Conservation (phyloP, 2,113 vertebrate species). For the Ellobius talpinus region DNA sequence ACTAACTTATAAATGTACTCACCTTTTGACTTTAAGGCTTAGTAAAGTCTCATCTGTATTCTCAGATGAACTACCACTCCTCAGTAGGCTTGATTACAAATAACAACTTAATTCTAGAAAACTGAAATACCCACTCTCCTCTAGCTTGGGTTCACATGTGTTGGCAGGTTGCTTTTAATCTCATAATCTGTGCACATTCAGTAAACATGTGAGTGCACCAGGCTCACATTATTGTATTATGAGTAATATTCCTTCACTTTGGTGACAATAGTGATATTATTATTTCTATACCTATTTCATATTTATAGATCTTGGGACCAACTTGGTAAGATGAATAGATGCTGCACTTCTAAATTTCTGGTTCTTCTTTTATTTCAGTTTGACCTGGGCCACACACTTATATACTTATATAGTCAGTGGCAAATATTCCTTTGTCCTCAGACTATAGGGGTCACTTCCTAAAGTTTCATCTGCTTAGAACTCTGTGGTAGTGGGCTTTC, state of each 20-base stretch:
- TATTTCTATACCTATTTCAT: background rate
- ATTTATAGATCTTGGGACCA: background rate
- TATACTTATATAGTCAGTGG: background rate
- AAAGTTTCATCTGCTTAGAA: background rate
- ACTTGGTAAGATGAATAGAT: background rate
- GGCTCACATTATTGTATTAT: too few relatives aligned
- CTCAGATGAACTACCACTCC: background rate
- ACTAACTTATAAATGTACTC: background rate
- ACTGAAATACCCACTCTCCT: background rate
- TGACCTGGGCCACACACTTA: background rate
- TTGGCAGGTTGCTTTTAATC: background rate
- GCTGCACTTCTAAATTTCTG: background rate
- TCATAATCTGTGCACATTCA: background rate
- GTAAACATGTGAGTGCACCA: background rate
- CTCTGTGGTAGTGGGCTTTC: background rate
- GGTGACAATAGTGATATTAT: background rate
- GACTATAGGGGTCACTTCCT: background rate
- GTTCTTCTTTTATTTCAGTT: constrained; percentile 26
- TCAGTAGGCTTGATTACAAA: background rate
- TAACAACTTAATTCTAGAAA: background rate
- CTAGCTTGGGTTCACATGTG: background rate
- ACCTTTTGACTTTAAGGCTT: constrained; percentile 17
- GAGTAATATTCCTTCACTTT: too few relatives aligned
- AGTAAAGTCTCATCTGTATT: background rate
- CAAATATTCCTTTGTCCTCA: background rate